These are phyloP conservation scores for Trachelus tabidus DNA, from an alignment of 2,888 invertebrate species.

Conservation along the genomic window DNA sequence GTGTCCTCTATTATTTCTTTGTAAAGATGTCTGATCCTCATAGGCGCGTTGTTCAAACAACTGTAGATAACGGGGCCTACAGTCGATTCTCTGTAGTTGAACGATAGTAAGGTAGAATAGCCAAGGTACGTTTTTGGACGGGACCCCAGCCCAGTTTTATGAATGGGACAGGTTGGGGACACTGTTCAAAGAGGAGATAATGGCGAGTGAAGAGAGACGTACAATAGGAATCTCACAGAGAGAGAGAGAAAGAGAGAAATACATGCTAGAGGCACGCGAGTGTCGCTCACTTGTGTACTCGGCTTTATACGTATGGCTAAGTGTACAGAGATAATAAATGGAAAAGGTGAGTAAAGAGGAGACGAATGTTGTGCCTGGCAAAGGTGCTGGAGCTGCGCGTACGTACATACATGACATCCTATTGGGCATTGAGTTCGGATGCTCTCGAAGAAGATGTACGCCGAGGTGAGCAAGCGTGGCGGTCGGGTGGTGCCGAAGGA, in stretches of 20 bases:
- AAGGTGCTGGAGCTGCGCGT: not conserved
- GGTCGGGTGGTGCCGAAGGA: slow-evolving; percentile 14
- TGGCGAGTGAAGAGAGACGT: not conserved
- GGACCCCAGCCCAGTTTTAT: not conserved
- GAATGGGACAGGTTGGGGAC: slow-evolving; percentile 6
- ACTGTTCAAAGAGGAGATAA: slow-evolving; percentile 7
- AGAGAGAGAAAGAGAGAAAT: not conserved
- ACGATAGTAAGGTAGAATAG: not conserved
- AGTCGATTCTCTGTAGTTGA: not conserved
- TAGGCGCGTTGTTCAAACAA: not conserved
- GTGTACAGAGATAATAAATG: slow-evolving; percentile 1
- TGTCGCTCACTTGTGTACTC: not conserved
- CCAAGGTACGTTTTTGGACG: not conserved
- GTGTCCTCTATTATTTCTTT: not conserved
- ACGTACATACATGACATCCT: no score
- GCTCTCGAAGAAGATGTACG: not conserved
- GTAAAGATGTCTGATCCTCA: not conserved
- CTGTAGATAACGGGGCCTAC: not conserved
- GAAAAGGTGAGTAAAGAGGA: slow-evolving; percentile 26
- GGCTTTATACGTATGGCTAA: not conserved
- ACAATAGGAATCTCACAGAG: not conserved
- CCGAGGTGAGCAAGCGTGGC: not conserved
- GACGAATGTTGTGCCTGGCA: not conserved
- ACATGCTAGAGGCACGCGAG: not conserved
- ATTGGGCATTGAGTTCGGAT: not conserved